Base-by-base conservation (phyloP, 2,113 vertebrate genomes). In the Sorex araneus region DNA sequence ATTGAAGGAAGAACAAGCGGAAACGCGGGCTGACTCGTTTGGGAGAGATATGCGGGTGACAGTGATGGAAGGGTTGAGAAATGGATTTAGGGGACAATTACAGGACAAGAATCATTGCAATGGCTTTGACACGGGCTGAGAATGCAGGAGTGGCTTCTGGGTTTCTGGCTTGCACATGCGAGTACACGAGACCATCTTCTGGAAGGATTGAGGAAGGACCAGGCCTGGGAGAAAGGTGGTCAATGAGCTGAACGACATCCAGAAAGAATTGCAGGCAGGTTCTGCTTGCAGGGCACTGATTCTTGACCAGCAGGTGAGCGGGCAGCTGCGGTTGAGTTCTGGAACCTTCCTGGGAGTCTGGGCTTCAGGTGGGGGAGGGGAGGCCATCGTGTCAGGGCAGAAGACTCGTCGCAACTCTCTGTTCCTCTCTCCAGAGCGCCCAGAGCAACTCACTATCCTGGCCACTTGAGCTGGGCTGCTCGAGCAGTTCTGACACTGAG, bases 381-480 rank as follows among this genome's bases (percentile, higher is more conserved):
- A 78, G 23, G 6, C 27, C 13, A 16, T 36, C 4, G 32, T 64
- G 19, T 36, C 30, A 40, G 32, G 36, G 18, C 40, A 60, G 8
- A 70, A 85, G 15, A 27, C 30, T 71, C 1, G 50, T 64, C 57
- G 43, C 3, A 36, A 27, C 27, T 73, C 30, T 12, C 10, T 67
- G 16, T 6, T 11, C 2, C 71, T 81, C 67, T 69, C 19, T 63
- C 40, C 79, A 76, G 16, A 30, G 25, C 11, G 4, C 11, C n/a
- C 8, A 27, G 36, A 80, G 66, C 34, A 67, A 76, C 30, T 57
- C 64, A 81, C 32, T 36, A 21, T 23, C 32, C 5, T 27, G 28
- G n/a, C 25, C n/a, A 7, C 78, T 63, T 83, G 45, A 64, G 79
- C 77, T 25, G 76, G n/a, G 67, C 54, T 94, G 86, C 34, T 47